Base-by-base conservation (phyloP, 2,113 vertebrate genomes). In the Lagopus leucura region DNA sequence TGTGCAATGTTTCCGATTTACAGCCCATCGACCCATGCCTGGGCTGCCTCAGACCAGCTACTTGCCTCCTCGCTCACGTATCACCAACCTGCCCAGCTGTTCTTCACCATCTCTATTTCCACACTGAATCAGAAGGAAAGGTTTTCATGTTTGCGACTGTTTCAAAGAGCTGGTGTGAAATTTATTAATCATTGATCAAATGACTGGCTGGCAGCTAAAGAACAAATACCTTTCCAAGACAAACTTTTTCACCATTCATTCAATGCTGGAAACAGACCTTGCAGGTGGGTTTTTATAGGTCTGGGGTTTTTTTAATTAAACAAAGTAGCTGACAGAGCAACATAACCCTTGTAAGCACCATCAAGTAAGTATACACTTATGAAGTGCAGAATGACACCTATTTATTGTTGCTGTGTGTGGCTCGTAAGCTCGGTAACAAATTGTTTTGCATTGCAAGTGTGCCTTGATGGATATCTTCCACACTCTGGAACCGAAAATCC, bases 311-410 rank as follows among this genome's bases (percentile, higher is more conserved):
- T 36, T 54, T 86, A 19, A 20, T 48, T 4, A 1, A 24, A 79
- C 36, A 66, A 78, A 66, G 50, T 25, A 20, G 24, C 28, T 63
- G 36, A 55, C 24, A 20, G 30, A 76, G n/a, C 32, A 54, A 24
- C 30, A 17, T 22, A 78, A 52, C 6, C 34, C 47, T 58, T 75
- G 2, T n/a, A 85, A 88, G 22, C 19, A 67, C 4, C 9, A 78
- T 36, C 48, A 82, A 0, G 0, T 14, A 73, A 1, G 27, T 10
- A 66, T 5, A 14, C 5, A 24, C 43, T 6, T 13, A 11, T 32
- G 67, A 58, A 17, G 21, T 20, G 61, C 15, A 27, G 48, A n/a
- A 32, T 32, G 20, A 40, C 13, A 84, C 21, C 20, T 75, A 45
- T 22, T 60, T 67, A 78, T 34, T 28, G 1, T 12, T 58, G n/a